Percentiles rank a stretch among this genome's conserved stretches.
Conservation (phyloP, 2,113 vertebrate genomes). For the Osmerus eperlanus region DNA sequence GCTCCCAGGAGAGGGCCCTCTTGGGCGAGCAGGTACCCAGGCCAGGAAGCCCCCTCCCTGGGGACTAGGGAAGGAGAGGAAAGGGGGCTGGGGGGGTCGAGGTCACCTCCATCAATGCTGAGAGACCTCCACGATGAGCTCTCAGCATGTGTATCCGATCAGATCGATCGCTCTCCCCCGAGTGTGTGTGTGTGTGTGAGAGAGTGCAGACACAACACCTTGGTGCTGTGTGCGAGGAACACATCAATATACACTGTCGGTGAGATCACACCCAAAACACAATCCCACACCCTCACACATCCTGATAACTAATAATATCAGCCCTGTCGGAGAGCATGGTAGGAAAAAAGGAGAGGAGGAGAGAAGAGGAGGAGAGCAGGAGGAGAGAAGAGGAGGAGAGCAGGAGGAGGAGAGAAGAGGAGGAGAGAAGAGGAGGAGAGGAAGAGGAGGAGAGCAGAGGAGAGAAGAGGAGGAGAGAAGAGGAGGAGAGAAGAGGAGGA, state of each 20-base stretch:
- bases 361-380: too few species aligned
- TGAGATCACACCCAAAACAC: background rate
- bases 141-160: constrained; percentile 56
- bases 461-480: too few species aligned
- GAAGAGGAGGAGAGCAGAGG: too few species aligned
- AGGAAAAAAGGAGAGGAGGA: background rate
- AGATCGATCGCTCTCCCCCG: constrained; percentile 45
- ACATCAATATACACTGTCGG: background rate
- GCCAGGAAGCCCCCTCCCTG: constrained; percentile 10
- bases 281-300: background rate
- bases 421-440: too few species aligned
- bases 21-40: background rate
- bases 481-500: too few species aligned
- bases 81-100: constrained; percentile 25
- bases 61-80: constrained; percentile 17
- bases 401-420: too few species aligned
- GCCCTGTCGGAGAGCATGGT: too few species aligned
- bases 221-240: constrained; percentile 7
- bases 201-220: too few species aligned
- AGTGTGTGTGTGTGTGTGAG: constrained; percentile 19
- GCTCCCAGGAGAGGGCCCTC: background rate
- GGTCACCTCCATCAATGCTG: constrained; percentile 54
- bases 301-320: background rate
- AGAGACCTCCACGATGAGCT: constrained; percentile 59
- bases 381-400: too few species aligned